Base-by-base conservation (phyloP, 1,140 invertebrate genomes). In the Sitobion miscanthi region DNA sequence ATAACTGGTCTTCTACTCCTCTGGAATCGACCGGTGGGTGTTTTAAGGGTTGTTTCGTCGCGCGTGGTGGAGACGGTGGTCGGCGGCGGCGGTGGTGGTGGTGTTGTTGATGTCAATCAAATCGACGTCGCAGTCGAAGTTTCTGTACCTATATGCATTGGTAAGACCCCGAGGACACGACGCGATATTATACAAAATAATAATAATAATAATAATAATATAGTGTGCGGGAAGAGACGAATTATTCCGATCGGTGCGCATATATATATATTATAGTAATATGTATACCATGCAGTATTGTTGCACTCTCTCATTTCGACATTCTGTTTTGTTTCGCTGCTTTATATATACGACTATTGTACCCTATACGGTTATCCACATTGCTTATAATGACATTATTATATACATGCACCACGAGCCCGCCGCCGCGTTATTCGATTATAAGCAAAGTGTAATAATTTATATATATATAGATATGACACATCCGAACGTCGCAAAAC, bases 61-160 rank as follows among this genome's bases (percentile, higher is more conserved):
- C 35, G 17, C 77, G 17, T 21, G 3, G 57, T 62, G 8, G 82
- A 17, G 49, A 38, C 17, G 49, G 7, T 9, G 45, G 45, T 35
- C 45, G 5, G 45, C 2, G 49, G 49, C 1, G 17, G 17, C 2
- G 52, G 21, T 5, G 20, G 82, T 9, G 14, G 30, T 77, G 23
- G 21, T 47, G 85, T 86, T 86, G 45, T 86, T 42, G 85, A n/a
- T 47, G 85, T 86, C 85, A 86, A 86, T 86, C 85, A 86, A 86
- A 86, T 86, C 45, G 8, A 45, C 30, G 45, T 49, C 11, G 11
- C 6, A 4, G 45, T 47, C 85, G 85, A 30, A 30, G 30, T 30
- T 86, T 47, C 11, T 17, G 1, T 14, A 23, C 3, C 2, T 30
- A 45, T 47, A 23, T 30, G 2, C 30, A 30, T 30, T 17, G 0